Evolutionary conservation across 2,888 invertebrate genomes (phyloP).

Genomic region (Boloria euphrosyne): DNA sequence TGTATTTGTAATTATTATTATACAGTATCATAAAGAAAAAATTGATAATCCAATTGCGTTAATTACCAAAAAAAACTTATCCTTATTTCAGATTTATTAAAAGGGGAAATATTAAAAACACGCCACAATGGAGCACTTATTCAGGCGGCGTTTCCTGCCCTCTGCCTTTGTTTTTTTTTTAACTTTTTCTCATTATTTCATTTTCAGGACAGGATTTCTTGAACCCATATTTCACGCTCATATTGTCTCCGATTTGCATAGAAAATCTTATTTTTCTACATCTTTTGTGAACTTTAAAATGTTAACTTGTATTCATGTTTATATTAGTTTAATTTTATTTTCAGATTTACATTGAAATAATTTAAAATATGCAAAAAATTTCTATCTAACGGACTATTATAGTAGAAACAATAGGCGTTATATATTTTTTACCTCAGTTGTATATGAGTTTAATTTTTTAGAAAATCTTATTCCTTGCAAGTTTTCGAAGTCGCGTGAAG

Average conservation of each 20-base stretch:
- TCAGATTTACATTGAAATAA: too few species aligned
- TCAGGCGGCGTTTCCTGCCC: conserved; percentile 76
- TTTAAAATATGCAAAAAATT: too few species aligned
- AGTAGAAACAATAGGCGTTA: too few species aligned
- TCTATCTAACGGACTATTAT: too few species aligned
- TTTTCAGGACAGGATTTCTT: conserved; percentile 76
- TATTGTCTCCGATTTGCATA: conserved; percentile 73
- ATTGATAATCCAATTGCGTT: conserved; percentile 13
- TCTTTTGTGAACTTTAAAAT: conserved; percentile 13
- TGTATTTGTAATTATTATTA: too few species aligned
- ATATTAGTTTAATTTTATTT: not conserved
- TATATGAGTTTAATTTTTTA: too few species aligned
- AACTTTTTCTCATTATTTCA: conserved; percentile 78
- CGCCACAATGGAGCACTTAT: conserved; percentile 68
- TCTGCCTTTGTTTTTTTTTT: conserved; percentile 67
- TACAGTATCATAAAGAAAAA: too few species aligned
- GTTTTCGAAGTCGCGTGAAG: not conserved
- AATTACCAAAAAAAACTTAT: conserved; percentile 33
- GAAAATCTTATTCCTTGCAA: too few species aligned
- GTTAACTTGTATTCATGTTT: not conserved
- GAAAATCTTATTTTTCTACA: conserved; percentile 30
- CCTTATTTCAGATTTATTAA: conserved; percentile 41
- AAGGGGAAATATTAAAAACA: conserved; percentile 51
- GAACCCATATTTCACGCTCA: conserved; percentile 81
- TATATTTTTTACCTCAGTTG: too few species aligned